Evolutionary conservation across 2,888 invertebrate genomes (phyloP).

Genomic region (Coenonympha arcania): DNA sequence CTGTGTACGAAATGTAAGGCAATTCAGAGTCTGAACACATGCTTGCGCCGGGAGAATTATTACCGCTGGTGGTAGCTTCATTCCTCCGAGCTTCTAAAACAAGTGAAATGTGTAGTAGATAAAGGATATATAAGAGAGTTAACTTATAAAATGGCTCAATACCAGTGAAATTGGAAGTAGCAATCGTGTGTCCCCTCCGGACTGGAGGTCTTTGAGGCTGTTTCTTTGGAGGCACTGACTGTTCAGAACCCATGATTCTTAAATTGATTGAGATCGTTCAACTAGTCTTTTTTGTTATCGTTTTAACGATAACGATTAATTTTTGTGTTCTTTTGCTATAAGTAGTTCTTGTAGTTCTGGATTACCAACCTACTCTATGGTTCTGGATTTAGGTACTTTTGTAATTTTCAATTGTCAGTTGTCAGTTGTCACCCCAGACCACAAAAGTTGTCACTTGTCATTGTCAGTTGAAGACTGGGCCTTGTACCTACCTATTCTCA

Average conservation of each 20-base stretch:
- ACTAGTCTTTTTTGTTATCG: background rate
- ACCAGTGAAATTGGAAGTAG: conserved; percentile 58
- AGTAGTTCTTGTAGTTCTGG: no score
- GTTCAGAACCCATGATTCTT: conserved; percentile 81
- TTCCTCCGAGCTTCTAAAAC: conserved; percentile 42
- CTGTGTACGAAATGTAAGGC: conserved; percentile 93
- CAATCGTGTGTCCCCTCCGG: conserved; percentile 65
- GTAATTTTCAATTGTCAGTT: no score
- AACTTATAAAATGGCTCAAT: background rate
- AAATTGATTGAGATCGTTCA: background rate
- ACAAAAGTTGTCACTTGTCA: no score
- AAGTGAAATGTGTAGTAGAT: background rate
- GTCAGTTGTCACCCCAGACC: no score
- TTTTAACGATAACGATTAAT: background rate
- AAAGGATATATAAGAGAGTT: background rate
- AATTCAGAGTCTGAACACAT: conserved; percentile 91
- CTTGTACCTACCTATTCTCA: no score
- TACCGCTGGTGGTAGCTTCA: conserved; percentile 76
- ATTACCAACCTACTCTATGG: no score
- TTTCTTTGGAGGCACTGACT: conserved; percentile 69
- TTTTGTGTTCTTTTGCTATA: no score
- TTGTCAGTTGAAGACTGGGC: no score
- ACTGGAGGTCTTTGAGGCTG: conserved; percentile 53
- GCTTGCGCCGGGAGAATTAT: conserved; percentile 88
- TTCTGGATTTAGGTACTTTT: no score